These are phyloP conservation scores for Dicrurus megarhynchus DNA, from an alignment of 2,113 vertebrate species.

Conservation along the genomic window DNA sequence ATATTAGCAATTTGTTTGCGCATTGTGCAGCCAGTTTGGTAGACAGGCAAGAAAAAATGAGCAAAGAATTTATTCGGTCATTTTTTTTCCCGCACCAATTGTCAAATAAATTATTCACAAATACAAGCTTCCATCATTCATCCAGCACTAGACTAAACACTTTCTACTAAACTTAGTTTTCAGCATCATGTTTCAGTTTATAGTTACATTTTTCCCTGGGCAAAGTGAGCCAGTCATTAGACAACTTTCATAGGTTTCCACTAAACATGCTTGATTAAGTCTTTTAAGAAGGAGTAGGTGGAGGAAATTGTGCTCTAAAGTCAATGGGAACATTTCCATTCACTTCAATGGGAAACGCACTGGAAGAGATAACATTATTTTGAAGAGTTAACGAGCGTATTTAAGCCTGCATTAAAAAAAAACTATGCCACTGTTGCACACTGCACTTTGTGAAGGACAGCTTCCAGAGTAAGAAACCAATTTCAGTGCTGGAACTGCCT, in stretches of 20 bases:
- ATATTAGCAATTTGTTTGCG: conserved; percentile 45
- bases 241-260: conserved; percentile 41
- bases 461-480: not conserved
- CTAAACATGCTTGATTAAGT: conserved; percentile 55
- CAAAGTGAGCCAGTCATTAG: conserved; percentile 39
- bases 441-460: not conserved
- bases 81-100: conserved; percentile 20
- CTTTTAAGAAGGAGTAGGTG: conserved; percentile 7
- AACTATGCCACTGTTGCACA: not conserved
- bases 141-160: conserved; percentile 78
- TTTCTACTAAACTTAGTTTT: conserved; percentile 64
- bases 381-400: not conserved
- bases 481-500: not conserved
- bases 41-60: conserved; percentile 34
- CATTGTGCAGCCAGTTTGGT: conserved; percentile 27
- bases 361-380: conserved; percentile 16
- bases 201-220: conserved; percentile 62
- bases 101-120: conserved; percentile 68
- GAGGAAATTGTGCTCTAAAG: conserved; percentile 14
- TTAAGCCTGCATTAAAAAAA: not conserved
- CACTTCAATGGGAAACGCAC: not conserved
- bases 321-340: conserved; percentile 28
- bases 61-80: not conserved
- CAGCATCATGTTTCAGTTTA: conserved; percentile 69
- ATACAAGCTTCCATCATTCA: conserved; percentile 65